A percentile compares a stretch with the other conserved stretches of the same genome.
phyloP scores from a whole-genome alignment of 2,797 vertebrate genomes.

The Tauraco hartlaubi region DNA sequence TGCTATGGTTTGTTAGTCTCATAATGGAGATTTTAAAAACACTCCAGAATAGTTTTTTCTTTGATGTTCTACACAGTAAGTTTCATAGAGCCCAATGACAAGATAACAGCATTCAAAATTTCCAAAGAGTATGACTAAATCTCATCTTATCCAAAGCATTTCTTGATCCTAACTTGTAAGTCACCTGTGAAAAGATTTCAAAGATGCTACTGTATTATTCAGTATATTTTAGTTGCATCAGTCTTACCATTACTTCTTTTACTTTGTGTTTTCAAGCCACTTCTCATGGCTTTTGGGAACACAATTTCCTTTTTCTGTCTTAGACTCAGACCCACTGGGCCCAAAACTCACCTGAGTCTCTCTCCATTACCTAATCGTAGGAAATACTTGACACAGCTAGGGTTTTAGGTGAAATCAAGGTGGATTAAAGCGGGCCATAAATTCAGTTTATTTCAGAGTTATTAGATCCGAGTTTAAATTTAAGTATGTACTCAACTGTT shows the following conservation, averaged over 20 bases:
- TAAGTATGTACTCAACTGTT: neutral
- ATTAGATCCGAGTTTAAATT: neutral
- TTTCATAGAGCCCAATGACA: neutral
- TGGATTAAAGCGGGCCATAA: neutral
- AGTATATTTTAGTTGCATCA: neutral
- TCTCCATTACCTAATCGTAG: fast-evolving
- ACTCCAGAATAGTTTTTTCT: neutral
- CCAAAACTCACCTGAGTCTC: neutral
- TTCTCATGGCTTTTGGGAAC: neutral
- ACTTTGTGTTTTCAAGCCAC: neutral
- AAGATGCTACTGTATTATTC: neutral
- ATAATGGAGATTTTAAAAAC: neutral
- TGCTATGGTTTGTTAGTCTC: neutral
- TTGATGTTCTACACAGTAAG: neutral
- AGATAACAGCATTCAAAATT: neutral
- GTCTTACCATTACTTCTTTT: neutral
- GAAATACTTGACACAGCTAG: fast-evolving
- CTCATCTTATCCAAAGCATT: neutral
- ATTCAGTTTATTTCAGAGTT: neutral
- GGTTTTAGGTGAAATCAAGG: neutral
- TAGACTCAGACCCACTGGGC: neutral
- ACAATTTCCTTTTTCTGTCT: neutral
- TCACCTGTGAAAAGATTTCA: neutral
- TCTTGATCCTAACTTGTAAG: neutral
- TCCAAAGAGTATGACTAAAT: neutral